Percentiles rank a stretch among this genome's conserved stretches.
phyloP scores from a whole-genome alignment of 2,888 invertebrate genomes.

The Nebria salina region DNA sequence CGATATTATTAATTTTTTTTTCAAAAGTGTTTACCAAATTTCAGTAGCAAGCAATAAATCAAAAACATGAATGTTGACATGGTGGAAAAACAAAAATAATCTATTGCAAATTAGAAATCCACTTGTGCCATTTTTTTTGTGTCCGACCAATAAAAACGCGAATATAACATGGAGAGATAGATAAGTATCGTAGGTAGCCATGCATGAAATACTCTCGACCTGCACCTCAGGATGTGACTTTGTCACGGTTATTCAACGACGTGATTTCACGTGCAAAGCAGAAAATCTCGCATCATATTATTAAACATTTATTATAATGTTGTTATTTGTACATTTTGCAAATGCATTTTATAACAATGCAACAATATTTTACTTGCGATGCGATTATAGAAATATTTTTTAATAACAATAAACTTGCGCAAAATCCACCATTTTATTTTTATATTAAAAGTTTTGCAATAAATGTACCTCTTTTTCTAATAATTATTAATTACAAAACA shows the following conservation, averaged over 20 bases:
- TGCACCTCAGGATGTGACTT: conserved; percentile 38
- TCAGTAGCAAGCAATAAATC: conserved; percentile 4
- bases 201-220: conserved; percentile 37
- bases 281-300: conserved; percentile 18
- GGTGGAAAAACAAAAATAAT: conserved; percentile 25
- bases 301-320: conserved; percentile 4
- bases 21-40: neutral
- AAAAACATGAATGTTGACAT: neutral
- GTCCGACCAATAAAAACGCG: conserved; percentile 10
- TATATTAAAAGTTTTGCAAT: no score
- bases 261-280: conserved; percentile 18
- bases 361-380: neutral
- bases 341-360: neutral
- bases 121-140: conserved; percentile 6
- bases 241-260: conserved; percentile 14
- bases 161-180: conserved; percentile 13
- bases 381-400: no score
- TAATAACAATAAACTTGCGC: no score
- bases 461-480: no score
- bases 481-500: no score
- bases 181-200: conserved; percentile 34
- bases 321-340: conserved; percentile 7
- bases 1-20: conserved; percentile 6
- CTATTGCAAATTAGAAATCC: conserved; percentile 42
- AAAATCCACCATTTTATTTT: no score